Percentiles rank a stretch among this genome's conserved stretches.
These are phyloP conservation scores for Aphelenchoides besseyi DNA, from an alignment of 1,140 invertebrate genomes.

Conservation along the genomic window DNA sequence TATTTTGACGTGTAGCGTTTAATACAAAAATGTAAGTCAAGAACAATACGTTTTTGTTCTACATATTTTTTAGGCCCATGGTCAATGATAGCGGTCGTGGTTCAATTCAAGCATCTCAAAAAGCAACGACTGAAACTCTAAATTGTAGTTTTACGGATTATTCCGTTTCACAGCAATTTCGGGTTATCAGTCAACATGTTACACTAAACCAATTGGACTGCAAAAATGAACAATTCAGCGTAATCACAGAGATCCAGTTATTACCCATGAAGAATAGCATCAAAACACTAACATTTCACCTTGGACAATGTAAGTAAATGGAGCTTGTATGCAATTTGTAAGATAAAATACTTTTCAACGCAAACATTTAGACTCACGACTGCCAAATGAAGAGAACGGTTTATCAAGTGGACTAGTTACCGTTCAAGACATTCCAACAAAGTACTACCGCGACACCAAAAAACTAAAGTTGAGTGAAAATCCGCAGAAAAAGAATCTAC, in stretches of 20 bases:
- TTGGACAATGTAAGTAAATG: conserved; percentile 22
- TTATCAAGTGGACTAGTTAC: conserved; percentile 32
- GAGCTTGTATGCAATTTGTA: not conserved
- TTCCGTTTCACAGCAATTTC: not conserved
- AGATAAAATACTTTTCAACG: not conserved
- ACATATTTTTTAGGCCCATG: not conserved
- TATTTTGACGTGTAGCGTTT: too few species aligned
- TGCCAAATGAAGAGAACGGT: conserved; percentile 42
- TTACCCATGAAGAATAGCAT: conserved; percentile 4
- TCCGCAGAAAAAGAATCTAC: conserved; percentile 24
- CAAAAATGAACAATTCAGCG: not conserved
- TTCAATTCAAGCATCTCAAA: not conserved
- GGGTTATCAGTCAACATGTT: conserved; percentile 13
- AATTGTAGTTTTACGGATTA: conserved; percentile 6
- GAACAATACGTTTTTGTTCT: not conserved
- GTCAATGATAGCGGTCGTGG: not conserved
- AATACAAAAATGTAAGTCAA: not conserved
- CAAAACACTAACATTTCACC: not conserved
- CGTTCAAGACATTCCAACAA: conserved; percentile 29
- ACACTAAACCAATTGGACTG: not conserved
- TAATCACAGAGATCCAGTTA: conserved; percentile 16
- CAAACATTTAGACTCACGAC: conserved; percentile 32
- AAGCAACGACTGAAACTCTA: not conserved
- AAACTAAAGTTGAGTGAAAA: conserved; percentile 23
- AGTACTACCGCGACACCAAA: conserved; percentile 29